Base-by-base conservation (phyloP, 2,113 vertebrate genomes). In the Budorcas taxicolor region DNA sequence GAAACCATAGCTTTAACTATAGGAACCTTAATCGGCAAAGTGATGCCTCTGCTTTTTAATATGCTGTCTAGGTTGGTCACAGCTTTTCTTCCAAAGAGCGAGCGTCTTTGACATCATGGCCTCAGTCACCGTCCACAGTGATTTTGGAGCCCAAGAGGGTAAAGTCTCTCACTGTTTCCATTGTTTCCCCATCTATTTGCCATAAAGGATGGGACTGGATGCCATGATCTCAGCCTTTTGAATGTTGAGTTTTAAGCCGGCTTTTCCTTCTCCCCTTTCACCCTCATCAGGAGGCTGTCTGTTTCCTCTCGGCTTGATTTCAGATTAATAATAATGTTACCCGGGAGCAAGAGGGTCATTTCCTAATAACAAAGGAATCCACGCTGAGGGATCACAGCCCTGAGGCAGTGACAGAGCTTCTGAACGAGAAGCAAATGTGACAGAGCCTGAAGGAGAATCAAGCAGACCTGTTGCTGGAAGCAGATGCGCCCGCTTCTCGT, bases 401-500 rank as follows among this genome's bases (percentile, higher is more conserved):
- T 2, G 33, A 17, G 6, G 86, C 1, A 1, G n/a, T 7, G 21
- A 40, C 36, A 40, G 47, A 10, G 21, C 15, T 67, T 12, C 62
- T 11, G 25, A 17, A 10, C 0, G 8, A 57, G 82, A 40, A 25
- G 29, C 82, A 21, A 12, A 4, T 0, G 36, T 3, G 25, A 2
- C 5, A 1, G n/a, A 29, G 0, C 8, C 13, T 9, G 55, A 17
- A 11, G 27, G 53, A 31, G 36, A 31, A 3, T 2, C 3, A 10
- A 6, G 27, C 36, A 12, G 1, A 6, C 3, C 53, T 9, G 7
- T 10, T 2, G 0, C 13, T 11, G 36, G 17, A 1, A 6, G 2
- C 82, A 11, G 17, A 12, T 0, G 3, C 8, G 1, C 7, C 1
- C 78, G 2, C 29, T 12, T 11, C 78, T 50, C 21, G 8, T 52